These are phyloP conservation scores for Phrynosoma blainvillii DNA, from an alignment of 2,113 vertebrate species.

Conservation along the genomic window DNA sequence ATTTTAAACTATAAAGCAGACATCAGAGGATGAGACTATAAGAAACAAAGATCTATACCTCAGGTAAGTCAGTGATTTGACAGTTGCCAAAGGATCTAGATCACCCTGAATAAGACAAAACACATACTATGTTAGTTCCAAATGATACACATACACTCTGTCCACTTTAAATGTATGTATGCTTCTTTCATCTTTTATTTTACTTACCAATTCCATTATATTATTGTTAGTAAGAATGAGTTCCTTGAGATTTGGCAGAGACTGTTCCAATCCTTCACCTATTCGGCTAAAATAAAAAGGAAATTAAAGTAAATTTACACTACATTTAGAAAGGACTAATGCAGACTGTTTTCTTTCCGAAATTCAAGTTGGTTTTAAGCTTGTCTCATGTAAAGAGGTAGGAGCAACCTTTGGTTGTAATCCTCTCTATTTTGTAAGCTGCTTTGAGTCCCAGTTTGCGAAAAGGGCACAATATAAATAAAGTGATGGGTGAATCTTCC, in stretches of 20 bases:
- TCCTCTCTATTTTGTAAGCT: too few species aligned
- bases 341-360: not conserved
- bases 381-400: not conserved
- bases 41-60: slow-evolving; percentile 77
- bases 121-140: not conserved
- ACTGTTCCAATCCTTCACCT: slow-evolving; percentile 91
- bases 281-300: slow-evolving; percentile 81
- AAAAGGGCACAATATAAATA: not conserved
- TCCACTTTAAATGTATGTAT: not conserved
- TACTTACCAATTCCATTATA: slow-evolving; percentile 93
- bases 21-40: not conserved
- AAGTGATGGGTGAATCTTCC: not conserved
- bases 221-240: slow-evolving; percentile 96
- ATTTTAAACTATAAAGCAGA: not conserved
- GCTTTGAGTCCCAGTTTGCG: too few species aligned
- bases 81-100: slow-evolving; percentile 88
- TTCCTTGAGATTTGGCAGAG: slow-evolving; percentile 86
- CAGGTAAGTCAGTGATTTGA: slow-evolving; percentile 90
- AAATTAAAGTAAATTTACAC: not conserved
- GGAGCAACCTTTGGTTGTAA: too few species aligned
- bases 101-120: slow-evolving; percentile 81
- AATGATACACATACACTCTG: too few species aligned
- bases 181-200: not conserved
- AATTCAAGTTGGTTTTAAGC: not conserved
- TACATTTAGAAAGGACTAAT: not conserved